Percentiles rank a stretch among this genome's conserved stretches.
phyloP scores from a whole-genome alignment of 2,797 vertebrate species.

The Brachyrhaphis roseni region DNA sequence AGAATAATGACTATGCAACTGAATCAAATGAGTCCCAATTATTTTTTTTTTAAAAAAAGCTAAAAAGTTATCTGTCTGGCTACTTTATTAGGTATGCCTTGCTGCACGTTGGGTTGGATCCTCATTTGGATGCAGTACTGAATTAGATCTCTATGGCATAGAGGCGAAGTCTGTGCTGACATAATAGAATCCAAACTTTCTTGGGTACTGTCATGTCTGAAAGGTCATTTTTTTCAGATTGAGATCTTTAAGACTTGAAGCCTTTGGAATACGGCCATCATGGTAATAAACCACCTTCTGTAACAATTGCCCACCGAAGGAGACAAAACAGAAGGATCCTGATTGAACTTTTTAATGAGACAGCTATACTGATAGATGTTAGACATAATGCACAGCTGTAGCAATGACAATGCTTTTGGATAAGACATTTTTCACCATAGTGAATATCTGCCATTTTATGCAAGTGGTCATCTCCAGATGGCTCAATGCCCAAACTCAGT shows the following conservation, averaged over 20 bases:
- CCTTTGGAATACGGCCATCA: not conserved
- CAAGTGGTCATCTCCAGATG: conserved; percentile 68
- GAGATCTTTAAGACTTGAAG: not conserved
- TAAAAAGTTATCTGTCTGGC: not conserved
- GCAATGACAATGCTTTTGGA: conserved; percentile 9
- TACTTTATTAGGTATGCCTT: not conserved
- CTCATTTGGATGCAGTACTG: not conserved
- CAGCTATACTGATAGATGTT: not conserved
- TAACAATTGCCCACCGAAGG: not conserved
- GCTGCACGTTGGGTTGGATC: not conserved
- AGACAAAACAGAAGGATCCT: not conserved
- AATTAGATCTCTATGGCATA: not conserved
- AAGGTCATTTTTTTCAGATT: not conserved
- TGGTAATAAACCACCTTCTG: not conserved
- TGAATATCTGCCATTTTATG: conserved; percentile 11
- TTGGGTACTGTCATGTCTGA: not conserved
- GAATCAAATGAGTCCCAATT: not conserved
- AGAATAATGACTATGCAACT: not conserved
- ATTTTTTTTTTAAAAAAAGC: not conserved
- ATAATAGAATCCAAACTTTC: not conserved
- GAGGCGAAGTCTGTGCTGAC: not conserved
- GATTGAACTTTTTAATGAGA: not conserved
- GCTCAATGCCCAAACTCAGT: conserved; percentile 61
- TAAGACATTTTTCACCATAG: conserved; percentile 23
- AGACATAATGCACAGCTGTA: not conserved